Base-by-base conservation (phyloP, 2,113 vertebrate genomes). In the Misgurnus mizolepis region DNA sequence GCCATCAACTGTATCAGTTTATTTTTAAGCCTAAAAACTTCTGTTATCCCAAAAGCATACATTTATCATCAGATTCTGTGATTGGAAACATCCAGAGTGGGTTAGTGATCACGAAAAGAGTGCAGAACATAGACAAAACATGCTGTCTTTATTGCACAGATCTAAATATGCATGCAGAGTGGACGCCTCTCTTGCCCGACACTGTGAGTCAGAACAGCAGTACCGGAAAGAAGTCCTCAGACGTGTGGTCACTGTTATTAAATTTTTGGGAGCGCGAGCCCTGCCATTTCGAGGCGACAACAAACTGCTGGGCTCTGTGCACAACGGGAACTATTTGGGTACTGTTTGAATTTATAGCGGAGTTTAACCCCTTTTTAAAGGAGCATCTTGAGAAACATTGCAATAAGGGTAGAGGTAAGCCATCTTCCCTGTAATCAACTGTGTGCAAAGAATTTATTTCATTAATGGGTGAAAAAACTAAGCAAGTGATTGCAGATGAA, bases 1-100 rank as follows among this genome's bases (percentile, higher is more conserved):
- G 5, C 64, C 79, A 27, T 81, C 82, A 67, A 69, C 53, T 74
- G 85, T 76, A 50, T 67, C 58, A 55, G 53, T 86, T 41, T 84
- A 64, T 62, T 86, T 77, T 47, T 82, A 82, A 72, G 76, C 79
- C 45, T 86, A 79, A 79, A 86, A 84, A 75, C 69, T 83, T 12
- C 12, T 14, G 65, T 73, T 73, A 65, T 67, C 53, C 17, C 64
- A 9, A 55, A 80, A 83, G 62, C 8, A 56, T 14, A 43, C 71
- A 73, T 79, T 65, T 41, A 39, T 67, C 61, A 83, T 47, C 78
- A 50, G 78, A 81, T 81, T 62, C 78, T 81, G 45, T 40, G 67
- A 66, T 34, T 34, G 27, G 27, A 34, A 34, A 34, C 27, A 34
- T 34, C 27, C 27, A 34, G 27, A 34, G 61, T 74, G 75, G 17